Percentiles rank a stretch among this genome's conserved stretches.
phyloP scores from a whole-genome alignment of 2,888 invertebrate genomes.

The Pyrochroa serraticornis region DNA sequence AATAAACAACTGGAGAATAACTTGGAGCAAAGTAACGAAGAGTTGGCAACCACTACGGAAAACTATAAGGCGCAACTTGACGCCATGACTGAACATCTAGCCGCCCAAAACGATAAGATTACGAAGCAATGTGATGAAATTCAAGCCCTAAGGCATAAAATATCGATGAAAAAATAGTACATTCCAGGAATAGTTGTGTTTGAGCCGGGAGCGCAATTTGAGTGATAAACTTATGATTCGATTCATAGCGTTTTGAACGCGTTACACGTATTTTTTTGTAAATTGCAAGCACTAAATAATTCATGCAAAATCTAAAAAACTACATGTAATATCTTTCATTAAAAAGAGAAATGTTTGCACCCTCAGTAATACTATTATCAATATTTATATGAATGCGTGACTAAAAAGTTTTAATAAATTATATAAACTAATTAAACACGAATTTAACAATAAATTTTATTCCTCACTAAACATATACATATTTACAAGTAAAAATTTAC shows the following conservation, averaged over 20 bases:
- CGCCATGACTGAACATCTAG: conserved; percentile 79
- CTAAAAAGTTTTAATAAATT: conserved; percentile 4
- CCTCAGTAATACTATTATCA: background rate
- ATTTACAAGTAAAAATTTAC: conserved; percentile 13
- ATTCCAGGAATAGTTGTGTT: conserved; percentile 6
- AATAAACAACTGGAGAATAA: conserved; percentile 62
- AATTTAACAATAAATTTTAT: background rate
- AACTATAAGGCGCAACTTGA: conserved; percentile 76
- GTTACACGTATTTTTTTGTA: too few species aligned
- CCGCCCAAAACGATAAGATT: conserved; percentile 83
- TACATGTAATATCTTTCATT: background rate
- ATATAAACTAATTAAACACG: conserved; percentile 9
- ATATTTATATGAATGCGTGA: conserved; percentile 1
- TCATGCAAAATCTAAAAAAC: background rate
- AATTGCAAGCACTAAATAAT: too few species aligned
- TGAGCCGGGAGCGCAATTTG: too few species aligned
- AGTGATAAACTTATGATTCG: too few species aligned
- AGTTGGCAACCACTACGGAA: conserved; percentile 66
- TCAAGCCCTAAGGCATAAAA: conserved; percentile 69
- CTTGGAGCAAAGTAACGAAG: conserved; percentile 67
- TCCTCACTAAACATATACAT: conserved; percentile 18
- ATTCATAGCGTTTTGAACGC: too few species aligned
- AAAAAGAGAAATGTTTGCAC: background rate
- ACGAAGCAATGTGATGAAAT: conserved; percentile 82
- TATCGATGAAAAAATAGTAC: conserved; percentile 44